Base-by-base conservation (phyloP, 1,140 invertebrate genomes). In the Leguminivora glycinivorella region DNA sequence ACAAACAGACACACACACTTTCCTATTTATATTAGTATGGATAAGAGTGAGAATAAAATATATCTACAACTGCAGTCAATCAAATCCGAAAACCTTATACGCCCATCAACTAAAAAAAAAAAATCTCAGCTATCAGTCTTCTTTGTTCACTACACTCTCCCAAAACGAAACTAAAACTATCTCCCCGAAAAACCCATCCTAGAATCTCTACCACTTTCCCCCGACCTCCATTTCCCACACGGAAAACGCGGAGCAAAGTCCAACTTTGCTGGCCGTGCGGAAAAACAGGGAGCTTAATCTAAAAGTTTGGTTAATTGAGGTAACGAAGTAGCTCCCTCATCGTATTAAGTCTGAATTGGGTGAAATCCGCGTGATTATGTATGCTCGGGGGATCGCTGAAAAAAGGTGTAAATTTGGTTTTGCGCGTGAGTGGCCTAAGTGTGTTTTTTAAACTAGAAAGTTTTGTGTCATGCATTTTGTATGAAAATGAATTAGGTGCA, bases 151-250 rank as follows among this genome's bases (percentile, higher is more conserved):
- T 38, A 3, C 14, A 1, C 40, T 7, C 40, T 5, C 9, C n/a
- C 40, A 22, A 52, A 52, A 52, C 47, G 47, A 52, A 52, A 52
- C 47, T 52, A 52, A 52, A 52, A 52, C 47, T 52, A 52, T 47
- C n/a, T 47, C 47, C 17, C 47, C 47, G 47, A 52, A 52, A 52
- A 52, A 52, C 47, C n/a, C 47, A n/a, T 52, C 47, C 47, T 6
- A 19, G 7, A 10, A 52, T 9, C 19, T n/a, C 47, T 0, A n/a
- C 47, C 47, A 52, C 10, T 22, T 22, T 22, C 6, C 7, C 3
- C 7, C 22, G 47, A 22, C 7, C 47, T 19, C 7, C 0, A 9
- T 1, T 52, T 52, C n/a, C n/a, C 22, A 9, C 1, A 6, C n/a
- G 47, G 4, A 3, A 19, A 9, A n/a, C 2, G 7, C 17, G 17